Conservation (phyloP, 2,113 vertebrate species). For the Tachysurus vachellii region DNA sequence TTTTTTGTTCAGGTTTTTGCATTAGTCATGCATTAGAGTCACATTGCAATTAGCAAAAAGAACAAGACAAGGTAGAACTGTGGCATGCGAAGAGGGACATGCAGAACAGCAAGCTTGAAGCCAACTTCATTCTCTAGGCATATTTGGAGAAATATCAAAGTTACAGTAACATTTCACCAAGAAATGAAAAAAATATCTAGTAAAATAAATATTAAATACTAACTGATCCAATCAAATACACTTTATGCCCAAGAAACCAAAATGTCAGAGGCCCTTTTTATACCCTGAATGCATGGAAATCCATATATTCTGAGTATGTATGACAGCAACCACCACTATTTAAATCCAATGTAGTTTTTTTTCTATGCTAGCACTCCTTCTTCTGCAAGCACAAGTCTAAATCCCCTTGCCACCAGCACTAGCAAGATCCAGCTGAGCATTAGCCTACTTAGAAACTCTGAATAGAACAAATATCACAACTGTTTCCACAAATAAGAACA, state of each 20-base stretch:
- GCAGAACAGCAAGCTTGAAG: conserved; percentile 47
- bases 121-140: conserved; percentile 48
- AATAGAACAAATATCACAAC: conserved; percentile 34
- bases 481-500: conserved; percentile 30
- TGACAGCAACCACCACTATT: conserved; percentile 18
- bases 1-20: conserved; percentile 35
- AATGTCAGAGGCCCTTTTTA: background rate
- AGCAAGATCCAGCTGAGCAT: conserved; percentile 32
- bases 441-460: conserved; percentile 45
- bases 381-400: conserved; percentile 22
- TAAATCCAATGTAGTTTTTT: conserved; percentile 19
- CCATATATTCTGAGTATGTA: conserved; percentile 30
- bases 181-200: background rate
- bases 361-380: conserved; percentile 9
- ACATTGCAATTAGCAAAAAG: conserved; percentile 38
- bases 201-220: conserved; percentile 26
- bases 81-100: conserved; percentile 52
- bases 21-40: conserved; percentile 50
- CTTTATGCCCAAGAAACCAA: background rate
- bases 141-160: conserved; percentile 46
- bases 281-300: conserved; percentile 32
- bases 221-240: background rate
- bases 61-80: conserved; percentile 44
- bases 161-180: conserved; percentile 40
- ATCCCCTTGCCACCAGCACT: conserved; percentile 20